These are phyloP conservation scores for Luperina testacea DNA, from an alignment of 2,888 invertebrate genomes.

Conservation along the genomic window DNA sequence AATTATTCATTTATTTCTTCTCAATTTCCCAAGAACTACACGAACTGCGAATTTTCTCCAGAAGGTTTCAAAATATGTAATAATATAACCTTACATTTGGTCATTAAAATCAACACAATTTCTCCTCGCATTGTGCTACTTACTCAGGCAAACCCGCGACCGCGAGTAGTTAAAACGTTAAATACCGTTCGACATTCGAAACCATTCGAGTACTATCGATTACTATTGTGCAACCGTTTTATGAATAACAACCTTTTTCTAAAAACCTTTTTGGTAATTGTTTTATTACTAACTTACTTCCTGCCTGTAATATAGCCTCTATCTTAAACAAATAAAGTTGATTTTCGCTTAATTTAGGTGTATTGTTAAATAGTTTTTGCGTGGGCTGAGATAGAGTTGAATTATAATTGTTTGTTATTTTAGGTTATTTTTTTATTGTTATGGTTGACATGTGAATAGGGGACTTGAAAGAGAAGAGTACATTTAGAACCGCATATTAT, in stretches of 20 bases:
- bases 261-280: conserved; percentile 73
- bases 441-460: conserved; percentile 62
- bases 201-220: conserved; percentile 85
- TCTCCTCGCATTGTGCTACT: conserved; percentile 7
- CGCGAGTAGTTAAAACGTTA: conserved; percentile 61
- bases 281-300: conserved; percentile 38
- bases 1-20: no score
- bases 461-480: conserved; percentile 50
- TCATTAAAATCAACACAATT: conserved; percentile 39
- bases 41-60: background rate
- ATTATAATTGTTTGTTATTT: conserved; percentile 71
- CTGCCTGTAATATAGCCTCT: background rate
- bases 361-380: conserved; percentile 11
- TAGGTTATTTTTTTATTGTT: conserved; percentile 62
- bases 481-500: conserved; percentile 45
- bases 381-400: conserved; percentile 73
- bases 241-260: conserved; percentile 78
- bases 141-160: conserved; percentile 20
- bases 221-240: conserved; percentile 83
- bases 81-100: conserved; percentile 1
- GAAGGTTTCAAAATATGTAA: background rate
- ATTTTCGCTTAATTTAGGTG: conserved; percentile 4
- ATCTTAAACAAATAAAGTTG: background rate
- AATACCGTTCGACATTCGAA: conserved; percentile 77
- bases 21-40: background rate